Percentiles rank a stretch among this genome's conserved stretches.
phyloP scores from a whole-genome alignment of 2,888 invertebrate species.

The Temnothorax ravouxi region DNA sequence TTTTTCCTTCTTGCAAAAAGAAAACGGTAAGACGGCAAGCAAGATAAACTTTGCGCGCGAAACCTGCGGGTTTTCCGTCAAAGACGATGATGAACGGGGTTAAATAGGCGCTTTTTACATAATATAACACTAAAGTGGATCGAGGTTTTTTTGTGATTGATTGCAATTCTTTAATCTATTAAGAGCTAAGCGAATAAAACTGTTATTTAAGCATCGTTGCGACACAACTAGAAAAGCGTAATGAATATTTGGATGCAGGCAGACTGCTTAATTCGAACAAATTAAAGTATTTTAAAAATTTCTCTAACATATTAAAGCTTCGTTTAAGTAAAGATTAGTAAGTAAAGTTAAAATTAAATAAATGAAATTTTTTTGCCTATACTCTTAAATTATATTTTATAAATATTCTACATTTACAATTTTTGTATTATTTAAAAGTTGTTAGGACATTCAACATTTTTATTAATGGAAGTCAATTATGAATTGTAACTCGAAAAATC shows the following conservation, averaged over 20 bases:
- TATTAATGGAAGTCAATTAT: not conserved
- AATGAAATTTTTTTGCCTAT: not conserved
- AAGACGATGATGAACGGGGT: not conserved
- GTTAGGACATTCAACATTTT: not conserved
- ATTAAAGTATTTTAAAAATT: not conserved
- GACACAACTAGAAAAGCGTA: not conserved
- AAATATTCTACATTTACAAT: not conserved
- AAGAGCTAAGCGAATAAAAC: not conserved
- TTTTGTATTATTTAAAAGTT: not conserved
- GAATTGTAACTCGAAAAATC: not conserved
- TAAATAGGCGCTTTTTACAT: not conserved
- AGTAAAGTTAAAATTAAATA: not conserved
- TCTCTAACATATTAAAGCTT: not conserved
- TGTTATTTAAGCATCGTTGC: not conserved
- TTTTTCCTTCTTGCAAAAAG: constrained; percentile 34
- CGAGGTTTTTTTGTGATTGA: not conserved
- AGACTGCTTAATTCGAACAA: not conserved
- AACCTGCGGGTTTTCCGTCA: constrained; percentile 28
- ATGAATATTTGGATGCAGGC: not conserved
- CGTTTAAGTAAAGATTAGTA: not conserved
- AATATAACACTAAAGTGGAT: not conserved
- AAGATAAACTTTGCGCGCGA: constrained; percentile 42
- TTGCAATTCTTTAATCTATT: not conserved
- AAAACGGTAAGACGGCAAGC: not conserved
- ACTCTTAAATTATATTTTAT: not conserved